phyloP scores from a whole-genome alignment of 1,140 invertebrate genomes.

The Habropoda laboriosa region DNA sequence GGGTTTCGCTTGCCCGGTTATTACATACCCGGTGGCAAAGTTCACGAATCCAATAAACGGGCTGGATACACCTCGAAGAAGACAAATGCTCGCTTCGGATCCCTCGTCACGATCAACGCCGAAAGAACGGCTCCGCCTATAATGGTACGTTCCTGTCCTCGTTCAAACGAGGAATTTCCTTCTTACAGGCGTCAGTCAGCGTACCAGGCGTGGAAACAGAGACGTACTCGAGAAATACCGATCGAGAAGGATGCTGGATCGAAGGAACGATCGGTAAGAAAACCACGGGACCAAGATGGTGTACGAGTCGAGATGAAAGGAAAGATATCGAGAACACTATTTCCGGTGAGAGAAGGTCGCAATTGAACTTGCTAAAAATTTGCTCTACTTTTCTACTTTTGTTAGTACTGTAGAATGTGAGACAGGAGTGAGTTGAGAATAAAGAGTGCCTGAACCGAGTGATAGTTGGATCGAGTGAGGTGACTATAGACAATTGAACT shows the following conservation, averaged over 20 bases:
- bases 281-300: neutral
- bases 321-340: too few relatives aligned
- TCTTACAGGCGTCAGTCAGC: neutral
- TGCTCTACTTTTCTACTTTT: too few relatives aligned
- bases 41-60: constrained; percentile 60
- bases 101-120: constrained; percentile 56
- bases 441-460: too few relatives aligned
- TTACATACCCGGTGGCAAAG: constrained; percentile 55
- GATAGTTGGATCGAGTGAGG: too few relatives aligned
- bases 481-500: too few relatives aligned
- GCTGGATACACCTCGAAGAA: constrained; percentile 38
- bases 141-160: constrained; percentile 39
- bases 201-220: neutral
- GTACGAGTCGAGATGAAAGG: neutral
- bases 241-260: neutral
- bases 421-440: too few relatives aligned
- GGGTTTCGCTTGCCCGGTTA: constrained; percentile 37
- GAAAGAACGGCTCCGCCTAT: constrained; percentile 30
- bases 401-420: too few relatives aligned
- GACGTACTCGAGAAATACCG: constrained; percentile 6
- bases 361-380: too few relatives aligned
- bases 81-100: constrained; percentile 55
- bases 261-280: neutral
- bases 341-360: too few relatives aligned
- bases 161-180: constrained; percentile 25